Evolutionary conservation across 2,888 invertebrate genomes (phyloP), one percentile per base, ranked within the genome.

Genomic region (Myathropa florea): DNA sequence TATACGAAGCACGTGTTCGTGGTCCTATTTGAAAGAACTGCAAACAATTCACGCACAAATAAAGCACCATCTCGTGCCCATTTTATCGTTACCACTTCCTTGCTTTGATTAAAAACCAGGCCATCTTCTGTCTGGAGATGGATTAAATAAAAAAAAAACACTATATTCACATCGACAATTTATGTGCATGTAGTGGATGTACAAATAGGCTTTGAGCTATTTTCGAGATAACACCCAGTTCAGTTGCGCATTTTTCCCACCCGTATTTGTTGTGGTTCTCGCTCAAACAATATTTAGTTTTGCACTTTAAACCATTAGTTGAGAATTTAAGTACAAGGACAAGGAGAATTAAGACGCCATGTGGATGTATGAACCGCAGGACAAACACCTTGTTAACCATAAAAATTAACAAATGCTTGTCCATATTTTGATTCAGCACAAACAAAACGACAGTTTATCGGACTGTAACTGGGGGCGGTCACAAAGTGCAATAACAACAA

Each of bases 381-480:
- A 67, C 84, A 85, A 85, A 60, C 67, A 84, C 84, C 75, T 84
- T 80, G 46, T 71, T 64, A 60, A 59, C 53, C 61, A 83, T 68
- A 28, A 14, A 68, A 39, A 26, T 57, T 24, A 18, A 46, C n/a
- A 46, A 46, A 46, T 46, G 2, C 10, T 18, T 46, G 7, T 18
- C 46, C 46, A 46, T 46, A 46, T 18, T 46, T 18, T 7, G 46
- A 46, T 26, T 36, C 23, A 23, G 39, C 57, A 33, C 33, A 60
- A 39, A 28, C 61, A 57, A 33, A 64, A 46, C 53, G 18, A 33
- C 18, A 80, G 23, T 64, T 59, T 21, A 12, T 64, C 64, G 60
- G 28, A 53, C 60, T 77, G 36, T 63, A 85, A 73, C 82, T 70
- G 77, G 85, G 85, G 85, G 85, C 82, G 73, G 75, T 68, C 77